Conservation (phyloP, 1,140 invertebrate species). For the Nixonia krombeini region DNA sequence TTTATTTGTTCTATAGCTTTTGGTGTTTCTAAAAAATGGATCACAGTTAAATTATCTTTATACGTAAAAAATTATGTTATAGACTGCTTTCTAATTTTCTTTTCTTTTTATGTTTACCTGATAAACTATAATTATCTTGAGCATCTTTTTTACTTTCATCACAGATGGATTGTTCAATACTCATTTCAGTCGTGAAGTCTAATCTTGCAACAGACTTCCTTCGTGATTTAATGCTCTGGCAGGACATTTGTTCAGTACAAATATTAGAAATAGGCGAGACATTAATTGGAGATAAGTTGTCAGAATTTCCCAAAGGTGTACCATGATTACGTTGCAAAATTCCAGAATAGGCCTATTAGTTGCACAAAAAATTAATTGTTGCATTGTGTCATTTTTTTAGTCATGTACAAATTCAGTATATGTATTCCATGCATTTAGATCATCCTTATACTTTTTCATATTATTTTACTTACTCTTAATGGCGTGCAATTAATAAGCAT, state of each 20-base stretch:
- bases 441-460: constrained; percentile 4
- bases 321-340: constrained; percentile 35
- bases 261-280: constrained; percentile 60
- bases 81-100: too few species aligned
- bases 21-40: constrained; percentile 1
- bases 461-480: constrained; percentile 48
- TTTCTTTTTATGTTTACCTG: constrained; percentile 11
- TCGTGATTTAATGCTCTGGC: constrained; percentile 51
- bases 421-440: constrained; percentile 15
- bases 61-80: too few species aligned
- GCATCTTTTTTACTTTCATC: constrained; percentile 32
- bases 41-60: too few species aligned
- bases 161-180: constrained; percentile 43
- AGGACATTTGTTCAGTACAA: constrained; percentile 43
- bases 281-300: constrained; percentile 53
- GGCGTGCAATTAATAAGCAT: constrained; percentile 58
- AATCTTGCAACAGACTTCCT: constrained; percentile 48
- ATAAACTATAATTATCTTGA: not conserved
- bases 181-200: constrained; percentile 60
- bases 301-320: constrained; percentile 41
- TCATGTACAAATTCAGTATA: too few species aligned
- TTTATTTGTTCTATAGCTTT: not conserved
- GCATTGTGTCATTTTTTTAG: too few species aligned
- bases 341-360: too few species aligned
- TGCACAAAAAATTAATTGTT: too few species aligned